phyloP scores from a whole-genome alignment of 2,797 vertebrate species.

The Hyperoplus immaculatus region DNA sequence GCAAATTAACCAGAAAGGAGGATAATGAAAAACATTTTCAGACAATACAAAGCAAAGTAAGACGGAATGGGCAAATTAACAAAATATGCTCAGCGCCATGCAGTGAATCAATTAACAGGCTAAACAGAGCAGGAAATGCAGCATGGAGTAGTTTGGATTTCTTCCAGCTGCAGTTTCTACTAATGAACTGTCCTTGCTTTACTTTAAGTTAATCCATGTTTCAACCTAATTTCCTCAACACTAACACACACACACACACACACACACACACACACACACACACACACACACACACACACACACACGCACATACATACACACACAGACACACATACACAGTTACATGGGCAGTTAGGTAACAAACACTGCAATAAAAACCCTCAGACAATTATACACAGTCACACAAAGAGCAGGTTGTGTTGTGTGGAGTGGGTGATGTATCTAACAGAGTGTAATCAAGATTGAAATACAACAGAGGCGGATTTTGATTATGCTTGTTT shows the following conservation, averaged over 20 bases:
- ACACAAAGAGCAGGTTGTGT: conserved; percentile 8
- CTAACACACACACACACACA: conserved; percentile 16
- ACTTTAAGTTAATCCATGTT: conserved; percentile 22
- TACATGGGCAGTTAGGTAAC: conserved; percentile 26
- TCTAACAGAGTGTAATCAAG: background rate
- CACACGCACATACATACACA: conserved; percentile 6
- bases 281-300: conserved; percentile 11
- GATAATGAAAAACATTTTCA: background rate
- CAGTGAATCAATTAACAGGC: conserved; percentile 30
- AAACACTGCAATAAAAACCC: background rate
- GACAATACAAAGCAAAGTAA: background rate
- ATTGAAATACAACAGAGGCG: background rate
- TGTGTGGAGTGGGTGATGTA: conserved; percentile 2
- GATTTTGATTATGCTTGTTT: background rate
- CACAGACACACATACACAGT: conserved; percentile 12
- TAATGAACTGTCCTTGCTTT: conserved; percentile 24
- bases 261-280: conserved; percentile 17
- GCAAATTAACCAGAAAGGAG: background rate
- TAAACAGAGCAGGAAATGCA: conserved; percentile 16
- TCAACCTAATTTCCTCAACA: conserved; percentile 23
- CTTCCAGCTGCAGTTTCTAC: conserved; percentile 18
- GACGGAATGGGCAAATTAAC: conserved; percentile 1
- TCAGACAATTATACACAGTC: background rate
- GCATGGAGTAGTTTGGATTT: background rate
- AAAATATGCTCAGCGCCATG: background rate